Conservation (phyloP, 1,140 invertebrate species). For the Lepidurus couesii region DNA sequence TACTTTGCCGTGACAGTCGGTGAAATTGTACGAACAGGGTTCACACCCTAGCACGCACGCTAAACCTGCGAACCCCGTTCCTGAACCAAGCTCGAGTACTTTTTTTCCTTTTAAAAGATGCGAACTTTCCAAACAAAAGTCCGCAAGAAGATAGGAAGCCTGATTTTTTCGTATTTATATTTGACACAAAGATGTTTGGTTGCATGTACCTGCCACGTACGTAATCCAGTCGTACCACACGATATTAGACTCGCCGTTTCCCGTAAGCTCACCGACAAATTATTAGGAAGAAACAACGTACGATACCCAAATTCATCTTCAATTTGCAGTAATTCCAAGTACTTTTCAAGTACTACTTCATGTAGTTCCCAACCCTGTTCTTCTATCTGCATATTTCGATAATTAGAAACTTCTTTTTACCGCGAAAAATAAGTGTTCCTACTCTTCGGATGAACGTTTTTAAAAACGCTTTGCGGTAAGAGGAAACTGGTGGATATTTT, state of each 20-base stretch:
- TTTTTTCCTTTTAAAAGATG: background rate
- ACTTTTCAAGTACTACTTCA: background rate
- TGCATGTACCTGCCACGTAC: slow-evolving; percentile 29
- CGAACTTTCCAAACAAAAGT: slow-evolving; percentile 18
- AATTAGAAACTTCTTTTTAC: background rate
- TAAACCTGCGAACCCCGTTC: slow-evolving; percentile 22
- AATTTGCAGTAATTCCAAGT: background rate
- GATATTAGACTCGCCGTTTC: slow-evolving; percentile 25
- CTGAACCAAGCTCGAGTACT: slow-evolving; percentile 25
- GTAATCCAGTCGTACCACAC: slow-evolving; percentile 23
- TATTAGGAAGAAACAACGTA: background rate
- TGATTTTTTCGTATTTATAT: background rate
- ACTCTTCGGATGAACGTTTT: slow-evolving; percentile 27
- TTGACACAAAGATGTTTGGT: background rate
- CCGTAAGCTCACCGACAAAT: background rate
- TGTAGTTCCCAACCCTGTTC: background rate
- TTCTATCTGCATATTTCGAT: background rate
- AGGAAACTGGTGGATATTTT: background rate
- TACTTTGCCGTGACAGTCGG: slow-evolving; percentile 23
- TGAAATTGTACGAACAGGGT: background rate
- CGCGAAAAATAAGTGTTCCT: background rate
- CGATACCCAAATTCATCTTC: background rate
- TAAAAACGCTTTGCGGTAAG: slow-evolving; percentile 6
- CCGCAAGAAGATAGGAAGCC: slow-evolving; percentile 23
- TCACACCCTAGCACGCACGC: background rate